These are phyloP conservation scores for Danaus chrysippus DNA, from an alignment of 2,888 invertebrate species.

Conservation along the genomic window DNA sequence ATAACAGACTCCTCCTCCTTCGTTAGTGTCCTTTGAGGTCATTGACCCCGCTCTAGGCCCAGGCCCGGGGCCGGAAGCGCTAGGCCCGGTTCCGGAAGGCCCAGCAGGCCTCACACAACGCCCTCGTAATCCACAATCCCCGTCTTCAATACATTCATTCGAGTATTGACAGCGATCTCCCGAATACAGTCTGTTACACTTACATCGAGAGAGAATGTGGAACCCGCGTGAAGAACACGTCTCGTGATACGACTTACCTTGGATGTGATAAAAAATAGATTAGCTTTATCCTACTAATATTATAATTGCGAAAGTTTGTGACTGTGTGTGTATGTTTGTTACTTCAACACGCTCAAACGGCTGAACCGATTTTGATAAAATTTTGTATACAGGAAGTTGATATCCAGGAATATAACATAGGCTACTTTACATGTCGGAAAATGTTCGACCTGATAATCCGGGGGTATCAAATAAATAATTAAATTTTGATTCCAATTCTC, in stretches of 20 bases:
- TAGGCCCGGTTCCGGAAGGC: no score
- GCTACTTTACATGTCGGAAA: no score
- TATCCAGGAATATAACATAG: no score
- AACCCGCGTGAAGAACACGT: constrained; percentile 92
- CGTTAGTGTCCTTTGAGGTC: background rate
- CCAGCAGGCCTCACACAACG: constrained; percentile 80
- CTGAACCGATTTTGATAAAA: no score
- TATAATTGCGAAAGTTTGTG: no score
- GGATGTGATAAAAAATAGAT: constrained; percentile 26
- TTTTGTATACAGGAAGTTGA: no score
- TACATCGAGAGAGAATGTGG: constrained; percentile 87
- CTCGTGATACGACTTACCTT: constrained; percentile 88
- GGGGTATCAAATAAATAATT: no score
- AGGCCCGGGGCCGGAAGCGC: no score
- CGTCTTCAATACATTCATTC: constrained; percentile 91
- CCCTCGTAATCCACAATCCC: constrained; percentile 92
- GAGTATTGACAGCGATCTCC: constrained; percentile 92
- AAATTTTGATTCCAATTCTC: background rate
- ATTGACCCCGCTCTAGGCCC: background rate
- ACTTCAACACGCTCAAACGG: no score
- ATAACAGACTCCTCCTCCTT: constrained; percentile 81
- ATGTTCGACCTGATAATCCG: no score
- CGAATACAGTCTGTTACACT: constrained; percentile 88
- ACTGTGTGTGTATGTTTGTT: no score
- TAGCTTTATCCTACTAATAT: no score